A percentile compares a stretch with the other conserved stretches of the same genome.
Evolutionary conservation across 2,113 vertebrate genomes (phyloP).

Genomic region (Embiotoca jacksoni): DNA sequence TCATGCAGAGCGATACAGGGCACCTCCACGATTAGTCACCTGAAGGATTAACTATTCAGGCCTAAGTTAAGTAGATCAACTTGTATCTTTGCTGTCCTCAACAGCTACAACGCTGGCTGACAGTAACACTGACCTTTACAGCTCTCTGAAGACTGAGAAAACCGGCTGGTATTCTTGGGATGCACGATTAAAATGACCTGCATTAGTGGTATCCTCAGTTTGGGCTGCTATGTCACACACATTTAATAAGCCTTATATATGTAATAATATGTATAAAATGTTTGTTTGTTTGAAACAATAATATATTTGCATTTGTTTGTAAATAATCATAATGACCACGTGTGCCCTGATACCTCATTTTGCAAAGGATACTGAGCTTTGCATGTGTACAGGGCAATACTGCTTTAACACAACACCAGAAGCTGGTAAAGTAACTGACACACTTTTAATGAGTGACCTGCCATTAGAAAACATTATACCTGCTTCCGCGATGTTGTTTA

Average conservation of each 20-base stretch:
- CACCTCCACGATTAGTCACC: constrained; percentile 41
- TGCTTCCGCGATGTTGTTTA: background rate
- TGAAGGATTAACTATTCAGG: constrained; percentile 65
- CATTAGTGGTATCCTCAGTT: background rate
- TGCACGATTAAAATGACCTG: background rate
- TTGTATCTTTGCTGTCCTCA: constrained; percentile 58
- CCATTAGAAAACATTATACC: too few species aligned
- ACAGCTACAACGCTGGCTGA: constrained; percentile 33
- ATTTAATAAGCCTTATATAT: too few species aligned
- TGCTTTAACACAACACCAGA: background rate
- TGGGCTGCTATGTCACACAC: too few species aligned
- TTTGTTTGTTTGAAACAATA: too few species aligned
- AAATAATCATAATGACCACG: background rate
- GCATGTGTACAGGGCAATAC: background rate
- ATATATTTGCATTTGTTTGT: background rate
- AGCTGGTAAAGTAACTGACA: background rate
- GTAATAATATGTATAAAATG: too few species aligned
- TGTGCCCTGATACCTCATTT: background rate
- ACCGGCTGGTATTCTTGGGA: background rate
- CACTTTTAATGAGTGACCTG: background rate
- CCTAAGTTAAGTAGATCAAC: constrained; percentile 67
- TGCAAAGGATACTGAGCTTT: background rate
- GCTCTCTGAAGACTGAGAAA: constrained; percentile 13
- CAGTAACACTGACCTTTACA: constrained; percentile 40
- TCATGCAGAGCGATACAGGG: constrained; percentile 31